Evolutionary conservation across 2,797 vertebrate genomes (phyloP).

Genomic region (Carduelis carduelis): DNA sequence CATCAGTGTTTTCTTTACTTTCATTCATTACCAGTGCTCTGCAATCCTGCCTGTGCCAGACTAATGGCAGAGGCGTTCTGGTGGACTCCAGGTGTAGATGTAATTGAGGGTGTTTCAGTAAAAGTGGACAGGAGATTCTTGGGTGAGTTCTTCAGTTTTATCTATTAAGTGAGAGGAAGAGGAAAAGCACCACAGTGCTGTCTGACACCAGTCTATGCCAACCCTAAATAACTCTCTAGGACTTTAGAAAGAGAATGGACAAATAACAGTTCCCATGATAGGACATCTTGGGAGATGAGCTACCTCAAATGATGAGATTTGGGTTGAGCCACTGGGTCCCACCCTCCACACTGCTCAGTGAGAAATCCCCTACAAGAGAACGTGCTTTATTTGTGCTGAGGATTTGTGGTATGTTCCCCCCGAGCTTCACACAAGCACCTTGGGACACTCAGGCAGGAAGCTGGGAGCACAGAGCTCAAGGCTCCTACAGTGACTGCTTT

Average conservation of each 20-base stretch:
- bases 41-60: not conserved
- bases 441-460: not conserved
- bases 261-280: not conserved
- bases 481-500: not conserved
- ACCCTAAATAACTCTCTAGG: not conserved
- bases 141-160: not conserved
- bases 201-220: not conserved
- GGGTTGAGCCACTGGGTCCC: not conserved
- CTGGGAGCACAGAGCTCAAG: not conserved
- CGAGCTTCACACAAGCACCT: not conserved
- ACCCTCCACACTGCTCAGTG: not conserved
- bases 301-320: not conserved
- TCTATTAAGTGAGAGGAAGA: not conserved
- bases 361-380: not conserved
- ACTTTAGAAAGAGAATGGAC: not conserved
- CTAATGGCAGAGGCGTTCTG: not conserved
- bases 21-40: not conserved
- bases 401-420: not conserved
- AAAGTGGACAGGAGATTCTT: not conserved
- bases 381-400: not conserved
- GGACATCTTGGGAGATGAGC: not conserved
- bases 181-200: not conserved
- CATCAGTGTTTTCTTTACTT: not conserved
- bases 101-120: slow-evolving; percentile 12
- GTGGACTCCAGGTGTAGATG: slow-evolving; percentile 47